phyloP scores from a whole-genome alignment of 2,888 invertebrate genomes.

The Spisula solida region DNA sequence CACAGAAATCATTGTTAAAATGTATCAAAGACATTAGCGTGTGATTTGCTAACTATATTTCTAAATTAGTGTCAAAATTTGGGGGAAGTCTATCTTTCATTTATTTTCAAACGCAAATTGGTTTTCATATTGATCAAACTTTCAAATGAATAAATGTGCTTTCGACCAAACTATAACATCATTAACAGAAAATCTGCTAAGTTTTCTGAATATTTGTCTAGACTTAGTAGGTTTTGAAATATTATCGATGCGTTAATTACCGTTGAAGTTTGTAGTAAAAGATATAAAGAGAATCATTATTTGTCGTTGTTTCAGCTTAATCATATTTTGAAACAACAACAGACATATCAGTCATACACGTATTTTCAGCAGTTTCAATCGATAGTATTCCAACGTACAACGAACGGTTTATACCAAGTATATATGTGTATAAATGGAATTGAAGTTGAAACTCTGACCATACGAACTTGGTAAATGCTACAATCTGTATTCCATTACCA shows the following conservation, averaged over 20 bases:
- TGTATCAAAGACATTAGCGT: background rate
- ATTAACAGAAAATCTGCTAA: background rate
- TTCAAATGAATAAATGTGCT: background rate
- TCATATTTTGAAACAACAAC: background rate
- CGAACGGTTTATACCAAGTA: background rate
- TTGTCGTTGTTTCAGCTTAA: background rate
- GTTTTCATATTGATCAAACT: background rate
- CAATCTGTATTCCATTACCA: background rate
- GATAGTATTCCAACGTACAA: background rate
- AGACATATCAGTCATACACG: constrained; percentile 8
- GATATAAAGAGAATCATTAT: background rate
- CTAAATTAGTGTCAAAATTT: background rate
- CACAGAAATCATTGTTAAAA: background rate
- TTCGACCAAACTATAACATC: background rate
- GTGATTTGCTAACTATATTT: background rate
- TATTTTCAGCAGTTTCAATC: constrained; percentile 7
- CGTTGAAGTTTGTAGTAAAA: background rate
- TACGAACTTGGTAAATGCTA: background rate
- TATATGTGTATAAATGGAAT: background rate
- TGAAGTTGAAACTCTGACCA: background rate
- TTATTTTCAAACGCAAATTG: background rate
- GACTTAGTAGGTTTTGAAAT: background rate
- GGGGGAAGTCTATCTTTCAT: background rate
- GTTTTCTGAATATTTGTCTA: constrained; percentile 7
- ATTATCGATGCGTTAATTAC: background rate